Conservation (phyloP, 2,113 vertebrate genomes). For the Apteryx mantelli region DNA sequence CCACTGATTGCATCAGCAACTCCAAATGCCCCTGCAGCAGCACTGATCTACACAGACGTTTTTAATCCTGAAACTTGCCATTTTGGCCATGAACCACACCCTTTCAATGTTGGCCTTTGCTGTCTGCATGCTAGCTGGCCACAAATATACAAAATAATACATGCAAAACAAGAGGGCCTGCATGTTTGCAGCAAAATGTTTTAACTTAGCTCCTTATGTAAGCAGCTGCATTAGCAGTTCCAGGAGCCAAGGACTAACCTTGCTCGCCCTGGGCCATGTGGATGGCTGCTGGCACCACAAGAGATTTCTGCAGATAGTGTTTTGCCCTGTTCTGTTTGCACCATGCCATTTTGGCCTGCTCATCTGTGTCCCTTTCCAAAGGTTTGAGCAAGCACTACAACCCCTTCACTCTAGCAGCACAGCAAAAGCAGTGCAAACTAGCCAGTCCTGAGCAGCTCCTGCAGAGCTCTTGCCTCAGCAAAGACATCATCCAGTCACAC, state of each 20-base stretch:
- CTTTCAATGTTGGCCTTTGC: not conserved
- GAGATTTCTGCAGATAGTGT: not conserved
- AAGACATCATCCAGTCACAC: not conserved
- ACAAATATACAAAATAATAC: not conserved
- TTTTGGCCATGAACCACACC: not conserved
- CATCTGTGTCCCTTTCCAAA: no score
- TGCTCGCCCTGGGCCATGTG: no score
- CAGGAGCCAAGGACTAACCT: not conserved
- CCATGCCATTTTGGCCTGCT: no score
- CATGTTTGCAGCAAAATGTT: not conserved
- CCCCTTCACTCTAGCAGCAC: not conserved
- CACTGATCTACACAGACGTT: not conserved
- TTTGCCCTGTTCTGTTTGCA: not conserved
- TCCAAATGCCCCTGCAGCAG: not conserved
- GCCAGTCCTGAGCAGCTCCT: not conserved
- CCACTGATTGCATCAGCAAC: not conserved
- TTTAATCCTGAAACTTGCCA: not conserved
- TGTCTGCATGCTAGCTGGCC: not conserved
- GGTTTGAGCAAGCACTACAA: not conserved
- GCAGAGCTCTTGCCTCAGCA: not conserved
- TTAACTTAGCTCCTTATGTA: not conserved
- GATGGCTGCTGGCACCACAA: not conserved
- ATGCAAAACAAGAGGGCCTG: not conserved
- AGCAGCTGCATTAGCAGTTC: not conserved
- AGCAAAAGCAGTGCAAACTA: not conserved